Evolutionary conservation across 2,888 invertebrate genomes (phyloP), one percentile per base, ranked within the genome.

Genomic region (Mycalesis mineus): DNA sequence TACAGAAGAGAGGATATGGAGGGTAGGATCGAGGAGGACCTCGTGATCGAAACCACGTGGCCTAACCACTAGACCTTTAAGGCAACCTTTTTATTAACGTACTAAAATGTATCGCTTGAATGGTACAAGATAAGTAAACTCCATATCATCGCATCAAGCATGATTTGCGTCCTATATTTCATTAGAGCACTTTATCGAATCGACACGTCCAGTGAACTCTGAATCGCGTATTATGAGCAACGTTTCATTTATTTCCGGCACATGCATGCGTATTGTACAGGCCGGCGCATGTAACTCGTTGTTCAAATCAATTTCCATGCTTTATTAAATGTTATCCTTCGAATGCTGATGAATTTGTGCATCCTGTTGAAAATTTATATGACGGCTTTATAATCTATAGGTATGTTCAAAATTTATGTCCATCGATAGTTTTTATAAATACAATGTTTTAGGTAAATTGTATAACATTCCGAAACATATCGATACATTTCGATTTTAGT

Each of bases 291-390:
- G 13, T 29, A 11, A 9, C 36, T 28, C 7, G 7, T 42, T 22
- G 41, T 41, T 9, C 41, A 41, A 22, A 42, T 22, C 22, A 42
- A 47, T 51, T 48, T 57, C 50, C 57, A 55, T 47, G 58, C 53
- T 62, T 44, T 64, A 63, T 65, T 67, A 66, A 66, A 68, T 65
- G 67, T 63, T 44, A 51, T 31, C 33, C 50, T 45, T 48, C 54
- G 55, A 66, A 33, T 60, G 52, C 42, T 11, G 48, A 40, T 58
- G 29, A 53, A 31, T 58, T 53, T 41, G 41, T 41, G 41, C 11
- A 41, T 17, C 17, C 40, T 17, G 41, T 0, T 41, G 41, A 9
- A 75, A 36, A 36, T 36, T 7, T 33, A 33, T 36, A 36, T 22
- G 22, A 5, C 22, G 22, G 22, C 22, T 22, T 22, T 2, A 22